A percentile compares a stretch with the other conserved stretches of the same genome.
Conservation (phyloP, 1,140 invertebrate species). For the Eumeta japonica region DNA sequence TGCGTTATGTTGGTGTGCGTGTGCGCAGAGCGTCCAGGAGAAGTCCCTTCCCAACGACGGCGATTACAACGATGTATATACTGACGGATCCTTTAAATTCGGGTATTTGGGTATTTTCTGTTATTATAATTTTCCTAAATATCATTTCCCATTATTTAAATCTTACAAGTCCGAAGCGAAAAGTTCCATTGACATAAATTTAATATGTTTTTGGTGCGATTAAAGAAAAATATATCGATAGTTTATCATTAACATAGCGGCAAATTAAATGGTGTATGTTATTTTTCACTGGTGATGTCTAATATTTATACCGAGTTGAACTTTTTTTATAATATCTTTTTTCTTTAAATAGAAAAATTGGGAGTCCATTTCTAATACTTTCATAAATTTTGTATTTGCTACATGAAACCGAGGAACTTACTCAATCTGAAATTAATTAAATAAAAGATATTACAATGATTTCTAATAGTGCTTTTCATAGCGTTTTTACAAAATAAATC, state of each 20-base stretch:
- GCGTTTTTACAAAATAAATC: too few species aligned
- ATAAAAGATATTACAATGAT: too few species aligned
- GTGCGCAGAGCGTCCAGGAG: constrained; percentile 43
- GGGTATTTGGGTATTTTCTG: constrained; percentile 51
- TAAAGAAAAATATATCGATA: neutral
- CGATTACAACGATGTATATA: constrained; percentile 60
- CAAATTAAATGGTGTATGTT: neutral
- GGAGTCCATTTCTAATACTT: too few species aligned
- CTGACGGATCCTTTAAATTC: constrained; percentile 67
- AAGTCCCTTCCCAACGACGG: constrained; percentile 48
- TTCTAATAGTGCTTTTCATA: too few species aligned
- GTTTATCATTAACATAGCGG: neutral
- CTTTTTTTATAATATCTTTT: too few species aligned
- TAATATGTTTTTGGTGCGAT: neutral
- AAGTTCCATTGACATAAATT: neutral
- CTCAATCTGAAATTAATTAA: too few species aligned
- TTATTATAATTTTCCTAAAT: neutral
- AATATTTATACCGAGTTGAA: too few species aligned
- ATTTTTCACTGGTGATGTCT: neutral
- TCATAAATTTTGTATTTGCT: too few species aligned
- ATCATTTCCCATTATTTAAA: neutral
- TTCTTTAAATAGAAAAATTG: too few species aligned
- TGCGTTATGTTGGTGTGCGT: constrained; percentile 29
- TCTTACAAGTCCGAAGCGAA: neutral
- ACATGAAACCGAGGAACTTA: too few species aligned